These are phyloP conservation scores for Sclerodermus sp. DNA, from an alignment of 2,888 invertebrate genomes.

Conservation along the genomic window DNA sequence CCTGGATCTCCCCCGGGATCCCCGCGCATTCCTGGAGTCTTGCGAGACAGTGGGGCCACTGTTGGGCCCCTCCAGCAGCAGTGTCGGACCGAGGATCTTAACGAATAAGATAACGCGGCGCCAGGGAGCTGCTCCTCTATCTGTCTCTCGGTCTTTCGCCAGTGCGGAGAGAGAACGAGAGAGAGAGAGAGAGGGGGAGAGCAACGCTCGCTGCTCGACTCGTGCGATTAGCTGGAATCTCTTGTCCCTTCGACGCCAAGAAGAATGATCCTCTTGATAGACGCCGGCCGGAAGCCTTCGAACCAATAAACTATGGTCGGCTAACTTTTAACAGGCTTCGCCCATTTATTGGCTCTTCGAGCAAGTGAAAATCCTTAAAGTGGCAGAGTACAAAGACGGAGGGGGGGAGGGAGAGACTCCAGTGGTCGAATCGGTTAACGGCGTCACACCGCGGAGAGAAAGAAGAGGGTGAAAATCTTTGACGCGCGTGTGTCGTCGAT, in stretches of 20 bases:
- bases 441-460: too few relatives aligned
- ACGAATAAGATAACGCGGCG: conserved; percentile 54
- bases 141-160: not conserved
- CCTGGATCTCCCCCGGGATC: conserved; percentile 44
- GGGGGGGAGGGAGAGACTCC: conserved; percentile 1
- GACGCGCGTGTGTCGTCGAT: too few relatives aligned
- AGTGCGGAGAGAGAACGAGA: not conserved
- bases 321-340: too few relatives aligned
- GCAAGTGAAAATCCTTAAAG: conserved; percentile 7
- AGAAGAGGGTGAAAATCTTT: too few relatives aligned
- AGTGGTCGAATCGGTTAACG: conserved; percentile 13
- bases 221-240: not conserved
- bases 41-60: conserved; percentile 45
- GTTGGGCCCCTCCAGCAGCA: conserved; percentile 34
- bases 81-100: conserved; percentile 48
- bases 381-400: not conserved
- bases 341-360: too few relatives aligned
- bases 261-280: too few relatives aligned
- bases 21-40: conserved; percentile 19
- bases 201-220: too few relatives aligned
- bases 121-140: conserved; percentile 38
- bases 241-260: too few relatives aligned
- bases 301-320: too few relatives aligned
- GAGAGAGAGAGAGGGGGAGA: not conserved
- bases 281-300: too few relatives aligned